Evolutionary conservation across 2,888 invertebrate species (phyloP), one percentile per base, ranked within the genome.

Genomic region (Machimus rusticus): DNA sequence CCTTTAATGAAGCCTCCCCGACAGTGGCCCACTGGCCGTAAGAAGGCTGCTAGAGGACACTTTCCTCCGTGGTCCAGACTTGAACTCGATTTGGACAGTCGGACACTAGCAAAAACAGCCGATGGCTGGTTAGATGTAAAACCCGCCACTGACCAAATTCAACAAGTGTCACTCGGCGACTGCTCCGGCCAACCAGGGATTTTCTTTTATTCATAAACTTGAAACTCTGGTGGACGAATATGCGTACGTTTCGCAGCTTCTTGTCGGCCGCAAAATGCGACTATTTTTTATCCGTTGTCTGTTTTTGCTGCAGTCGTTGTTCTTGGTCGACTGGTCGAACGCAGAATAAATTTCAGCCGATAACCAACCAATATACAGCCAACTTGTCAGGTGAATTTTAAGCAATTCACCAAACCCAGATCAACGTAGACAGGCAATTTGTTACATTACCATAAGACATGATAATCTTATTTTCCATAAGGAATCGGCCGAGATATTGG

Each of bases 391-490:
- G 43, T 84, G 74, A 66, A 84, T 84, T 84, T 84, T 84, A 74
- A 84, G 28, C 66, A 19, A 84, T 66, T 74, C 84, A 23, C 39
- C 39, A 66, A 66, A 74, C 81, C 51, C 55, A 55, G 81, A 55
- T 81, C 81, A 31, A 31, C 46, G 81, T 31, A 55, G 81, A 81
- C 51, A 51, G 34, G 84, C 84, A 84, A 84, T 84, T 84, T 84
- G 84, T 84, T 84, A 84, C 66, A 84, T 84, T 84, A 84, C 84
- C 84, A 84, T 84, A 66, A 84, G 84, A 84, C 84, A 84, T 84
- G 66, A 84, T 84, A 84, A 84, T 84, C 84, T 37, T n/a, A 43
- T 66, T 66, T 66, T 66, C 66, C 66, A 66, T 66, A 66, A 66
- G 66, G 66, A 23, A 66, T 66, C 66, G 66, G 28, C 66, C 66